Percentiles rank a stretch among this genome's conserved stretches.
Evolutionary conservation across 2,888 invertebrate genomes (phyloP).

Genomic region (Nemotelus nigrinus): DNA sequence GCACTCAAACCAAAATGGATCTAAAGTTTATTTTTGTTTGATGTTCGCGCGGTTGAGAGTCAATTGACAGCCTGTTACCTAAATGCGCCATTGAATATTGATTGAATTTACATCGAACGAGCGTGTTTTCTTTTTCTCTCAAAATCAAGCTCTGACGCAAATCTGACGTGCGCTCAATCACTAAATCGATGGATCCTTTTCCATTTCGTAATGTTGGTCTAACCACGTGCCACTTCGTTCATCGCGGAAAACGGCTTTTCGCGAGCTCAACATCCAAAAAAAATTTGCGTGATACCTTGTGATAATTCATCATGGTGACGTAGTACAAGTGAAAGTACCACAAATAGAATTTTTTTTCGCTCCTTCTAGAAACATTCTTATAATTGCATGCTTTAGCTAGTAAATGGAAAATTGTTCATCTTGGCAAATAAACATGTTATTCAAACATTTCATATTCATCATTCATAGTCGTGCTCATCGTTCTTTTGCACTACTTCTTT

Average conservation of each 20-base stretch:
- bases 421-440: slow-evolving; percentile 21
- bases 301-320: not conserved
- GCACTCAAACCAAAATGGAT: not conserved
- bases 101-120: too few relatives aligned
- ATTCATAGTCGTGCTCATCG: slow-evolving; percentile 46
- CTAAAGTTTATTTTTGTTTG: not conserved
- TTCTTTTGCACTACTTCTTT: slow-evolving; percentile 20
- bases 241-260: too few relatives aligned
- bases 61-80: too few relatives aligned
- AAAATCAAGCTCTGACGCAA: not conserved
- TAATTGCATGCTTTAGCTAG: too few relatives aligned
- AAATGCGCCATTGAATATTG: too few relatives aligned
- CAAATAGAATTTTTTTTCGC: too few relatives aligned
- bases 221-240: too few relatives aligned
- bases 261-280: too few relatives aligned
- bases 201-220: too few relatives aligned
- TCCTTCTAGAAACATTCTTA: too few relatives aligned
- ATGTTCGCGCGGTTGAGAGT: too few relatives aligned
- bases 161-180: not conserved
- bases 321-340: not conserved
- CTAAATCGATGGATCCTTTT: not conserved
- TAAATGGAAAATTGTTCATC: not conserved
- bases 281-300: not conserved
- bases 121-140: too few relatives aligned
- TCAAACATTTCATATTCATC: slow-evolving; percentile 39